Evolutionary conservation across 2,797 vertebrate genomes (phyloP).

Genomic region (Neomorphus geoffroyi): DNA sequence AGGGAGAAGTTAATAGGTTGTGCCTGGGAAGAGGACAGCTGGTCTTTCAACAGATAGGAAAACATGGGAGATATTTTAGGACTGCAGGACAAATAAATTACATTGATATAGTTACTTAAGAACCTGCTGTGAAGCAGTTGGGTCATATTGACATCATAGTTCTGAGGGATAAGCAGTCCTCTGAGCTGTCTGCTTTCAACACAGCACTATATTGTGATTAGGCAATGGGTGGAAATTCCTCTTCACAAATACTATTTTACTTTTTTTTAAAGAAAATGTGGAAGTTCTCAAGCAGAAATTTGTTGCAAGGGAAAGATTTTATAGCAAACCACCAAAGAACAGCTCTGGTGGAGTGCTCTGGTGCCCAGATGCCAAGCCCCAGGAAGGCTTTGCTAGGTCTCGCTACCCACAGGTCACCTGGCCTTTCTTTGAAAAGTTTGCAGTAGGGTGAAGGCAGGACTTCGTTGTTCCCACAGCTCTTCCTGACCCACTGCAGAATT

Average conservation of each 20-base stretch:
- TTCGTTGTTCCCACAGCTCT: background rate
- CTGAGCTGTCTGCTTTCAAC: background rate
- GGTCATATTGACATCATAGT: background rate
- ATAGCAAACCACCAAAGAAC: background rate
- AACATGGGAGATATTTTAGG: background rate
- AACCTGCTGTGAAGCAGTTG: background rate
- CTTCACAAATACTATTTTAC: background rate
- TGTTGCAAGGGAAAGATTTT: background rate
- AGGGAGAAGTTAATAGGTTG: background rate
- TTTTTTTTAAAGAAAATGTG: background rate
- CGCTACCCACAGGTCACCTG: background rate
- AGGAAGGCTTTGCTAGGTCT: background rate
- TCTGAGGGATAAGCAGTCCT: background rate
- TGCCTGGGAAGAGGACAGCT: background rate
- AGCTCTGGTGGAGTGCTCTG: background rate
- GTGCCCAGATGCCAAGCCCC: rapidly evolving
- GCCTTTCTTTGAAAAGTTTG: background rate
- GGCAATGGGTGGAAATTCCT: background rate
- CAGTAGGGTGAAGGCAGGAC: background rate
- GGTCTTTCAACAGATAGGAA: slow-evolving; percentile 12
- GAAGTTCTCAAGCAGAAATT: background rate
- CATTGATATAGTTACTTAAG: background rate
- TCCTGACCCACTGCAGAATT: background rate
- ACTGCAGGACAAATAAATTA: background rate
- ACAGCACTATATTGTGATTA: background rate